These are phyloP conservation scores for Globia sparganii DNA, from an alignment of 2,888 invertebrate species.

Conservation along the genomic window DNA sequence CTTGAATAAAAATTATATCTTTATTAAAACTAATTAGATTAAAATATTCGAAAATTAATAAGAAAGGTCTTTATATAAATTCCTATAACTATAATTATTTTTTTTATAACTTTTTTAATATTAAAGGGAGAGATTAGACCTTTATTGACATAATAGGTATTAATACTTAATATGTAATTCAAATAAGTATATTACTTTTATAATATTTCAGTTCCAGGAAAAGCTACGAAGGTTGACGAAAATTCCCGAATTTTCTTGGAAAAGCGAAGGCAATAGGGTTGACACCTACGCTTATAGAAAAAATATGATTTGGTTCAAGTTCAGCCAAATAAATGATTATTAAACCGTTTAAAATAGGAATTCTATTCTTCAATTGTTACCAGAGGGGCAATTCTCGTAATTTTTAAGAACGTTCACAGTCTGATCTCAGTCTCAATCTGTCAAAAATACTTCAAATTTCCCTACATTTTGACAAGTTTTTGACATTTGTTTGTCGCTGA, in stretches of 20 bases:
- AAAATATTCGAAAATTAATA: neutral
- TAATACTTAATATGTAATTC: neutral
- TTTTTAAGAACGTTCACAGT: too few species aligned
- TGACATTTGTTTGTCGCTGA: too few species aligned
- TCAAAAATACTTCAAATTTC: too few species aligned
- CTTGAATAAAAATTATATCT: neutral
- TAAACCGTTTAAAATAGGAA: neutral
- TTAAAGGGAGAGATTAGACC: neutral
- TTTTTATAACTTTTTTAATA: neutral
- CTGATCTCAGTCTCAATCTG: too few species aligned
- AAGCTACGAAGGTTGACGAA: neutral
- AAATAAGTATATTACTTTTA: neutral
- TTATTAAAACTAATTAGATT: neutral
- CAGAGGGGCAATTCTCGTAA: too few species aligned
- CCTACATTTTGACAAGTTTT: too few species aligned
- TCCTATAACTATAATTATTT: neutral
- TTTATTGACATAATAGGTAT: neutral
- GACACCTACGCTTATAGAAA: conserved; percentile 1
- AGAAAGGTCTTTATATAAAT: neutral
- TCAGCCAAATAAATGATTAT: neutral
- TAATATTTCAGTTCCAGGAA: conserved; percentile 2
- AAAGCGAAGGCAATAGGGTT: neutral
- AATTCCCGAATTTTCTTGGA: conserved; percentile 1
- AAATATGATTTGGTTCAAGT: neutral
- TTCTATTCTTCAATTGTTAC: neutral